Evolutionary conservation across 2,113 vertebrate genomes (phyloP), one percentile per base, ranked within the genome.

Genomic region (Arenaria interpres): DNA sequence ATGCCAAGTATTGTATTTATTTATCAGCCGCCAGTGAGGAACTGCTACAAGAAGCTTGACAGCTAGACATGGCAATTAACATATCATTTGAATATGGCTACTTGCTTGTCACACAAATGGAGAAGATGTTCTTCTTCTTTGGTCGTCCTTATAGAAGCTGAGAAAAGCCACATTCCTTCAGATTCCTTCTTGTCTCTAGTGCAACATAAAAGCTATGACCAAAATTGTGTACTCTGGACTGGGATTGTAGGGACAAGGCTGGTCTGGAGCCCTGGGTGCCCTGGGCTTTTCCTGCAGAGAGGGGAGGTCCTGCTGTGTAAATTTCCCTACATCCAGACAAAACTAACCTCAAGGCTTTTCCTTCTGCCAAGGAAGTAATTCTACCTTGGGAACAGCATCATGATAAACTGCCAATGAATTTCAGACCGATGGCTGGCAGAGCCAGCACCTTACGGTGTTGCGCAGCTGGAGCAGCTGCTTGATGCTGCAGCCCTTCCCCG

Each of bases 391-490:
- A 45, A 21, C n/a, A 63, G 16, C 53, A 24, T 3, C 0, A 3
- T 7, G 24, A 33, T 27, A 23, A 90, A 43, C 66, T 1, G 0
- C 4, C 7, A 39, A 21, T 35, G 23, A 39, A 57, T 71, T 67
- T 53, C 4, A 43, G 75, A 11, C 24, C 0, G 0, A 20, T 0
- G 0, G 66, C 53, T 62, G 3, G 1, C 76, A 13, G 23, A 66
- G 39, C 11, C 33, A 25, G 43, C 33, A 17, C 33, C 24, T 16
- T 4, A 27, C 0, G 1, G 7, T 28, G 17, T 23, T 0, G 0
- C 21, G 28, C 21, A 56, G 30, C 32, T 11, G 8, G 51, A 13
- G 56, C 4, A 3, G 48, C 37, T 9, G 8, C 30, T 9, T 2
- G 18, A 5, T 63, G 66, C 41, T 0, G 1, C 21, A 64, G 53